Evolutionary conservation across 2,888 invertebrate genomes (phyloP), one percentile per base, ranked within the genome.

Genomic region (Blastobasis lacticolella): DNA sequence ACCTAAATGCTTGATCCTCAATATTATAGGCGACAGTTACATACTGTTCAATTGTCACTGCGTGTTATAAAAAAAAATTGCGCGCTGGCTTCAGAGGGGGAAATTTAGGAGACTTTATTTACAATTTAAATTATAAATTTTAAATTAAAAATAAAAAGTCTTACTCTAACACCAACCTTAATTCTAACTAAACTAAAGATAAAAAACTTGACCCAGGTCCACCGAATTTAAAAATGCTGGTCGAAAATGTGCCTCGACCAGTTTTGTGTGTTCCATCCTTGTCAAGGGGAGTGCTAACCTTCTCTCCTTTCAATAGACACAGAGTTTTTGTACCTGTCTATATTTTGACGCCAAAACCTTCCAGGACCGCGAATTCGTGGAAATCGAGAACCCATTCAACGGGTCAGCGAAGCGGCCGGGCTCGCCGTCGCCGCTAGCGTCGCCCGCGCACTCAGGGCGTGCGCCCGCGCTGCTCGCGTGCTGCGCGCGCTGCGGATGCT

Each of bases 261-360:
- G 47, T 70, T 57, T 68, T 70, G 51, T 81, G 78, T 81, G 76
- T 73, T 81, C 95, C 95, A 94, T 94, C 95, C 95, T 97, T 96
- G 95, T 96, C 96, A 93, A 97, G 96, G 94, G 94, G 94, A 94
- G 94, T 94, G 94, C 94, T 94, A 94, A 94, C 94, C 93, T 90
- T 94, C 97, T 97, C 97, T 97, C 97, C 97, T 97, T 96, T 95
- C 94, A 95, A 95, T 95, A 94, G 93, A 96, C 96, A 96, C 96
- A n/a, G n/a, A n/a, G n/a, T n/a, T n/a, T n/a, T 23, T 23, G 23
- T 23, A 23, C 23, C 23, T 23, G 2, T 23, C 23, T 23, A 23
- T 23, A 23, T 23, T 23, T 23, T 23, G 23, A 2, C 3, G 3
- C 23, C 23, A 2, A 1, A 23, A 23, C 23, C 23, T 72, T 73